Evolutionary conservation across 2,113 vertebrate species (phyloP).

Genomic region (Myiopsitta monachus): DNA sequence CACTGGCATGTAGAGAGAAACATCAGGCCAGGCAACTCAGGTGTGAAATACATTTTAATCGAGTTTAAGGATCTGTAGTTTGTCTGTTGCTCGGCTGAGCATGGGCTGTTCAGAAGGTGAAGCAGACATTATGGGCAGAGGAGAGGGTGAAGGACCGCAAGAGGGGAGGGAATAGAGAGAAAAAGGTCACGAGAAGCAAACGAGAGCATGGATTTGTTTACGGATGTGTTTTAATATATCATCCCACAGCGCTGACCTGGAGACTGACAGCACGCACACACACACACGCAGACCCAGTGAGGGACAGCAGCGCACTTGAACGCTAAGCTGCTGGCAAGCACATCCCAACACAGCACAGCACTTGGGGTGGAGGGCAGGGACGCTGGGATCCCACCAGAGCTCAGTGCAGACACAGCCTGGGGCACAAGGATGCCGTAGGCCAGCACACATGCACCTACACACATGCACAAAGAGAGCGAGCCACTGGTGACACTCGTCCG

Average conservation of each 20-base stretch:
- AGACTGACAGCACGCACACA: background rate
- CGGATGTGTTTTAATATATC: background rate
- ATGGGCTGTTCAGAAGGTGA: conserved; percentile 37
- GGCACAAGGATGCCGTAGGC: background rate
- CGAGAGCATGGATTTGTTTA: conserved; percentile 11
- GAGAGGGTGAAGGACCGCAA: background rate
- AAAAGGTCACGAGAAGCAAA: conserved; percentile 34
- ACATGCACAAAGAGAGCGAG: conserved; percentile 20
- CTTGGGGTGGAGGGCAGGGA: background rate
- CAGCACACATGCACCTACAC: conserved; percentile 13
- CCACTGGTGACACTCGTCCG: background rate
- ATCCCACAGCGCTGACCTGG: conserved; percentile 4
- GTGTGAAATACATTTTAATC: conserved; percentile 70
- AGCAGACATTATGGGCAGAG: conserved; percentile 17
- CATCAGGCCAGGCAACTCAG: conserved; percentile 5
- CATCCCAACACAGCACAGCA: conserved; percentile 2
- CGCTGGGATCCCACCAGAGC: background rate
- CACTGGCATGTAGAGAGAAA: background rate
- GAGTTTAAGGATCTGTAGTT: conserved; percentile 51
- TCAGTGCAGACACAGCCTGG: background rate
- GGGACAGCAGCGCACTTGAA: background rate
- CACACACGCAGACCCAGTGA: background rate
- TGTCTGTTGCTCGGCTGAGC: conserved; percentile 46
- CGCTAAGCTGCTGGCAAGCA: conserved; percentile 9
- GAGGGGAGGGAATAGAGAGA: conserved; percentile 1